Conservation (phyloP, 1,140 invertebrate species). For the Elysia chlorotica region DNA sequence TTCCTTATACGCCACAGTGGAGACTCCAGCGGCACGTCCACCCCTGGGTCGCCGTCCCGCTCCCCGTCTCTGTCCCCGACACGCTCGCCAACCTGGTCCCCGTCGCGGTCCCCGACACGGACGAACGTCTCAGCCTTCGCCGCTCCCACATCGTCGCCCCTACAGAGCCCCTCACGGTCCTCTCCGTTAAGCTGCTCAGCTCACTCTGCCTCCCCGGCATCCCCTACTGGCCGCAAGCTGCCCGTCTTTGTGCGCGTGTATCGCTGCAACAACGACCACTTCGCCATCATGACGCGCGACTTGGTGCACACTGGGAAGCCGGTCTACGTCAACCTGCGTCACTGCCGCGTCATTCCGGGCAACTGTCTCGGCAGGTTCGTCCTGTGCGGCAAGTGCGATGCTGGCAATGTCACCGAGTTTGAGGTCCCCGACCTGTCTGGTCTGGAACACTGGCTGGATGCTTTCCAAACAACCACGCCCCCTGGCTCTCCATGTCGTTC, state of each 20-base stretch:
- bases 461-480: constrained; percentile 3
- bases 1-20: constrained; percentile 10
- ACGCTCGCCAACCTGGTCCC: neutral
- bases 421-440: constrained; percentile 14
- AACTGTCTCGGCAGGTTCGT: constrained; percentile 13
- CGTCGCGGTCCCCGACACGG: neutral
- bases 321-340: constrained; percentile 17
- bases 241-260: constrained; percentile 15
- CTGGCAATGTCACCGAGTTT: constrained; percentile 14
- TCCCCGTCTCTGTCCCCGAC: neutral
- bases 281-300: constrained; percentile 18
- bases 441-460: constrained; percentile 21
- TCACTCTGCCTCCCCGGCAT: neutral
- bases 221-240: neutral
- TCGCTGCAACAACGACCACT: constrained; percentile 17
- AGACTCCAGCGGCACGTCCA: neutral
- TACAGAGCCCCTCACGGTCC: neutral
- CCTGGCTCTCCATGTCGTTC: constrained; percentile 8
- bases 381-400: constrained; percentile 10
- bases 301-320: constrained; percentile 1
- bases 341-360: constrained; percentile 14
- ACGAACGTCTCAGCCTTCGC: neutral
- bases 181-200: neutral
- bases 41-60: neutral
- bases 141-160: neutral